Evolutionary conservation across 2,797 vertebrate species (phyloP).

Genomic region (Argyrosomus regius): DNA sequence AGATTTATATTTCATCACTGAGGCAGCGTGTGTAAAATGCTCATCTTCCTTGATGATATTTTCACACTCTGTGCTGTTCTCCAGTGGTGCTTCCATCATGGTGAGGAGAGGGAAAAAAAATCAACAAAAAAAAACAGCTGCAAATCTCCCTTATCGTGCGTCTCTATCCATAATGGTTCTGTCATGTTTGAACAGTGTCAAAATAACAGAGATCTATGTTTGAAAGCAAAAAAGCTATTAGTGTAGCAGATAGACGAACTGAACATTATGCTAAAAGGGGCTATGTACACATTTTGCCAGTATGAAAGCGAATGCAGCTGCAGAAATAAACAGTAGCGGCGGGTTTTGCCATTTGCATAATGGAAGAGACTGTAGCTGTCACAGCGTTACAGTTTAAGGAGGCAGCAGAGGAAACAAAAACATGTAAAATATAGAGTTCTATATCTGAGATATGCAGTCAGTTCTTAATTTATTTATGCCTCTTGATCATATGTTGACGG

Average conservation of each 20-base stretch:
- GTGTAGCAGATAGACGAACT: conserved; percentile 28
- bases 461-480: conserved; percentile 29
- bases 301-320: conserved; percentile 26
- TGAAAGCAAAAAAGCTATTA: conserved; percentile 33
- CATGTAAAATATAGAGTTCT: conserved; percentile 17
- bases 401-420: conserved; percentile 28
- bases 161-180: conserved; percentile 40
- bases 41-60: conserved; percentile 22
- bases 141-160: conserved; percentile 18
- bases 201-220: conserved; percentile 37
- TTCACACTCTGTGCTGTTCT: conserved; percentile 25
- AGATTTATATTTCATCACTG: conserved; percentile 29
- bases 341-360: conserved; percentile 55
- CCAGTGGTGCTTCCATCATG: conserved; percentile 24
- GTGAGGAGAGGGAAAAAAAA: background rate
- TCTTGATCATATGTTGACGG: conserved; percentile 16
- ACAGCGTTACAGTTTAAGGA: conserved; percentile 24
- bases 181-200: conserved; percentile 51
- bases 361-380: conserved; percentile 40
- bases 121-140: background rate
- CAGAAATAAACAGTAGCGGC: conserved; percentile 29
- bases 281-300: conserved; percentile 5
- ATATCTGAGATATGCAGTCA: conserved; percentile 15
- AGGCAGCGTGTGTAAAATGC: conserved; percentile 19
- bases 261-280: conserved; percentile 36